A percentile compares a stretch with the other conserved stretches of the same genome.
Evolutionary conservation across 1,140 invertebrate genomes (phyloP).

Genomic region (Aphidius gifuensis): DNA sequence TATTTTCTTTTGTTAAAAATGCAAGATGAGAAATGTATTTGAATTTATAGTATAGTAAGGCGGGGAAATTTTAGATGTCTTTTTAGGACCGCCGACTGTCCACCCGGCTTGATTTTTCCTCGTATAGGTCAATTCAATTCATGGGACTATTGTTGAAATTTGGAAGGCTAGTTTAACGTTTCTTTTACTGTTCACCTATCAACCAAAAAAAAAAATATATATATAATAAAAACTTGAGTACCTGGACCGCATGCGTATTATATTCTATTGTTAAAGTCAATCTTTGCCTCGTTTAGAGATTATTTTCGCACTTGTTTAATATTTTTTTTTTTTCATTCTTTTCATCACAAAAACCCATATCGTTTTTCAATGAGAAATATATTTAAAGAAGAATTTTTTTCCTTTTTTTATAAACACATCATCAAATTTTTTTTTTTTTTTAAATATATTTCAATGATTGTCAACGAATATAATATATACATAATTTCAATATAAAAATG

Average conservation of each 20-base stretch:
- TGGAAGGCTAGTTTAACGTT: conserved; percentile 23
- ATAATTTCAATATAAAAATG: too few relatives aligned
- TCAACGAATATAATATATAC: too few relatives aligned
- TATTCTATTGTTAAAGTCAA: conserved; percentile 42
- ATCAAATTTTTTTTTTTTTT: too few relatives aligned
- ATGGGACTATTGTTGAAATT: conserved; percentile 40
- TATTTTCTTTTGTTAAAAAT: conserved; percentile 28
- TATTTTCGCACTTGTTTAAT: conserved; percentile 52
- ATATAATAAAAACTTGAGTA: neutral
- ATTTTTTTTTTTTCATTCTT: neutral
- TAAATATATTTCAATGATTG: too few relatives aligned
- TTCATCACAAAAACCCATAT: neutral
- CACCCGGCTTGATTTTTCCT: conserved; percentile 15
- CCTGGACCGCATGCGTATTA: neutral
- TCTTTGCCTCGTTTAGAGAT: conserved; percentile 55
- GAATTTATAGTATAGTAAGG: neutral
- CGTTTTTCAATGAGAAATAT: conserved; percentile 1
- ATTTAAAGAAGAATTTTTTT: too few relatives aligned
- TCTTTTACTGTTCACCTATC: conserved; percentile 9
- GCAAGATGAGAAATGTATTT: too few relatives aligned
- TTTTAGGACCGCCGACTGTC: conserved; percentile 23
- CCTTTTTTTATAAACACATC: too few relatives aligned
- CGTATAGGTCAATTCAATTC: conserved; percentile 31
- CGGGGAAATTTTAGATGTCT: conserved; percentile 25
- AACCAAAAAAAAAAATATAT: neutral